A percentile compares a stretch with the other conserved stretches of the same genome.
These are phyloP conservation scores for Conistra vaccinii DNA, from an alignment of 2,888 invertebrate species.

Conservation along the genomic window DNA sequence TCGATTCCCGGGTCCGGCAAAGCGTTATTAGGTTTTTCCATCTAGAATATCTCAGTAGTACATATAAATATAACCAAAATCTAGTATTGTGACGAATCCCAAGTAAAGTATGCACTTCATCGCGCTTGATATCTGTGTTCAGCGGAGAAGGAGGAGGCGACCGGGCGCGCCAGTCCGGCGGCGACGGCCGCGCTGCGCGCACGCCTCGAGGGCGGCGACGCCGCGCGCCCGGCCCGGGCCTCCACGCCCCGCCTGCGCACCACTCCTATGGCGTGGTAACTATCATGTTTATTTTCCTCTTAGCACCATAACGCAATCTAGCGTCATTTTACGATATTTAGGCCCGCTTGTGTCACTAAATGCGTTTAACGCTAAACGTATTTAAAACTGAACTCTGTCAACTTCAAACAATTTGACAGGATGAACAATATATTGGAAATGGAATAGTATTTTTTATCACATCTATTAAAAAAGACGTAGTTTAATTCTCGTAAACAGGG, in stretches of 20 bases:
- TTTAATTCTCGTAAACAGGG: no score
- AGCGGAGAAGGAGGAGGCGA: constrained; percentile 91
- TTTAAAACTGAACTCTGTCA: no score
- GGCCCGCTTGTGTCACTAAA: no score
- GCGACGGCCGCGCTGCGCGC: constrained; percentile 90
- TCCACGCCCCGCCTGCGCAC: constrained; percentile 90
- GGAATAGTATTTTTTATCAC: no score
- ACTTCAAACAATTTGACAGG: no score
- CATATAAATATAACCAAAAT: not conserved
- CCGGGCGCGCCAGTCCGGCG: constrained; percentile 87
- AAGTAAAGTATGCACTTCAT: constrained; percentile 1
- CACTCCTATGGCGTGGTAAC: constrained; percentile 79
- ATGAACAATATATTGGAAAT: no score
- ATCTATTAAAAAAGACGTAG: no score
- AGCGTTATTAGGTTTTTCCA: no score
- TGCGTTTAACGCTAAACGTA: no score
- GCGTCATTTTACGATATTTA: not conserved
- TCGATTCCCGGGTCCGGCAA: no score
- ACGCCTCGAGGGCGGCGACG: constrained; percentile 92
- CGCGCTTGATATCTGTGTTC: constrained; percentile 22
- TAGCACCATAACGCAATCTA: not conserved
- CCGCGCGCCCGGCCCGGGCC: constrained; percentile 91
- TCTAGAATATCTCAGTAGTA: no score
- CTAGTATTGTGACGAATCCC: not conserved
- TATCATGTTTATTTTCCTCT: not conserved